A percentile compares a stretch with the other conserved stretches of the same genome.
Evolutionary conservation across 2,113 vertebrate genomes (phyloP).

Genomic region (Colinus virginianus): DNA sequence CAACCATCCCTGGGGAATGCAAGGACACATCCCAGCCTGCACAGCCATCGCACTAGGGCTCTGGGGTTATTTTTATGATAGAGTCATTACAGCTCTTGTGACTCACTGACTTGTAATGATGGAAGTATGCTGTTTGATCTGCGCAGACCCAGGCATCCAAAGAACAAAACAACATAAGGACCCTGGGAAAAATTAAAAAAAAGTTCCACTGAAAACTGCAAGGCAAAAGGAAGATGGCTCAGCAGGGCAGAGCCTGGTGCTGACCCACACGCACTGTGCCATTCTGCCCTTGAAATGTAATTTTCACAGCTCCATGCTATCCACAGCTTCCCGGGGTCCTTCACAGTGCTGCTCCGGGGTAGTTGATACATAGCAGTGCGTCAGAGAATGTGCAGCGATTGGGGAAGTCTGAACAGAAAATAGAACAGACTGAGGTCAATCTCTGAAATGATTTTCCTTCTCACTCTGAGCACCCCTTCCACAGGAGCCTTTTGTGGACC

Average conservation of each 20-base stretch:
- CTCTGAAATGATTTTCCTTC: background rate
- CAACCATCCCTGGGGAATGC: background rate
- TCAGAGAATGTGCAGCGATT: background rate
- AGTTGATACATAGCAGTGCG: background rate
- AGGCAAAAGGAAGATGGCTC: background rate
- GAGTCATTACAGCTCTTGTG: background rate
- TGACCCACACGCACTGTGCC: background rate
- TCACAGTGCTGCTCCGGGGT: background rate
- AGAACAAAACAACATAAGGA: background rate
- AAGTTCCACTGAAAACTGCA: background rate
- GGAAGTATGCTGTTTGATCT: slow-evolving; percentile 42
- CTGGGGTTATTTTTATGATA: slow-evolving; percentile 50
- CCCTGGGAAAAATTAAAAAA: background rate
- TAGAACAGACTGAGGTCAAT: background rate
- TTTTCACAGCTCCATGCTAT: background rate
- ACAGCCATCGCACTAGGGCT: background rate
- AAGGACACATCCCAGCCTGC: slow-evolving; percentile 17
- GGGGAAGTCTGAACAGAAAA: background rate
- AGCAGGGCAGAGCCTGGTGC: background rate
- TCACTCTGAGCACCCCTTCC: background rate
- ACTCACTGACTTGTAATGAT: slow-evolving; percentile 41
- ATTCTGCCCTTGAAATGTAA: background rate
- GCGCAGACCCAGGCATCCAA: background rate
- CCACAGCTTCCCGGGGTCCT: background rate
- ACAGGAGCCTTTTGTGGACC: background rate